Percentiles rank a stretch among this genome's conserved stretches.
phyloP scores from a whole-genome alignment of 2,113 vertebrate genomes.

The Eubucco bourcierii region DNA sequence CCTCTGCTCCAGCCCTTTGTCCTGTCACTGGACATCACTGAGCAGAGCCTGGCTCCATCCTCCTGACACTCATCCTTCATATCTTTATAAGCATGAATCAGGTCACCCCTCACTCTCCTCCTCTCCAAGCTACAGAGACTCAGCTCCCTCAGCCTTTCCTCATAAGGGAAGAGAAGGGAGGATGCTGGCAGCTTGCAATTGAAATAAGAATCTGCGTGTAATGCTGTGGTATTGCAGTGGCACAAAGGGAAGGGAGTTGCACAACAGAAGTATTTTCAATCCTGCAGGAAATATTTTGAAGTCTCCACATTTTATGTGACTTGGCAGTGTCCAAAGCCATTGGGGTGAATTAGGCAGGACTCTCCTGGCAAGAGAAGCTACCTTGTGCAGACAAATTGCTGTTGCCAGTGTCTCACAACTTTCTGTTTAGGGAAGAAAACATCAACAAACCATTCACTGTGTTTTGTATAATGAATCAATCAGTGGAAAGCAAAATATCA shows the following conservation, averaged over 20 bases:
- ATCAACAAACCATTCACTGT: not conserved
- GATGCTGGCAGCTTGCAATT: not conserved
- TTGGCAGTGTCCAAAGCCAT: not conserved
- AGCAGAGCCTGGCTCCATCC: no score
- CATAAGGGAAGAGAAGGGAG: not conserved
- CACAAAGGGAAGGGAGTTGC: not conserved
- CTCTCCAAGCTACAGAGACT: no score
- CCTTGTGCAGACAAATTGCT: not conserved
- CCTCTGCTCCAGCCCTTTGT: no score
- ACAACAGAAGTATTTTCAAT: not conserved
- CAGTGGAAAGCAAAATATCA: not conserved
- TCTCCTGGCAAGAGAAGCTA: not conserved
- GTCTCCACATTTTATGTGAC: not conserved
- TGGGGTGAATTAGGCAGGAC: not conserved
- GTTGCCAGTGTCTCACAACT: not conserved
- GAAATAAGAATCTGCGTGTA: not conserved
- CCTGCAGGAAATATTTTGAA: not conserved
- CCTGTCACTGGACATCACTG: no score
- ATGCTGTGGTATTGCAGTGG: not conserved
- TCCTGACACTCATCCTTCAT: no score
- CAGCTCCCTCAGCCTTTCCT: no score
- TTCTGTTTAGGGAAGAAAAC: not conserved
- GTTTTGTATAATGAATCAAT: not conserved
- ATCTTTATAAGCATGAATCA: no score
- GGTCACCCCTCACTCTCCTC: no score